Conservation (phyloP, 2,797 vertebrate species). For the Diglossa cyanea region DNA sequence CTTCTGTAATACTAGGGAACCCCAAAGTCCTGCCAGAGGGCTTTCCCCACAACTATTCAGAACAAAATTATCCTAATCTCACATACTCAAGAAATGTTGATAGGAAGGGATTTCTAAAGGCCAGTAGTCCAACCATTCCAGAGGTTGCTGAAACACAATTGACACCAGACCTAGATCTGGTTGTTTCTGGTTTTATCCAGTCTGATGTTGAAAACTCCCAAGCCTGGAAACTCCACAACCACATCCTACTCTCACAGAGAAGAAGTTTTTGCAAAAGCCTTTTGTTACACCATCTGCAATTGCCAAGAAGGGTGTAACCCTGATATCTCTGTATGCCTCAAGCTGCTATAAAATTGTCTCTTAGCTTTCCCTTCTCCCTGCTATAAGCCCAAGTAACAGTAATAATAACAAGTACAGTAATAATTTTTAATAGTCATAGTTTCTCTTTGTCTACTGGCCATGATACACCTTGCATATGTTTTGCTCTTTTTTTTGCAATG, state of each 20-base stretch:
- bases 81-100: not conserved
- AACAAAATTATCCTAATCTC: not conserved
- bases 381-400: not conserved
- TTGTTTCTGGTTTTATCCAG: not conserved
- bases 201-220: not conserved
- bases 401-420: too few species aligned
- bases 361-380: not conserved
- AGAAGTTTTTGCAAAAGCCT: not conserved
- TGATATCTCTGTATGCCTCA: not conserved
- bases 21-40: not conserved
- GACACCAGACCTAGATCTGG: not conserved
- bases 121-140: not conserved
- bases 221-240: not conserved
- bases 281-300: not conserved
- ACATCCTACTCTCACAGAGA: not conserved
- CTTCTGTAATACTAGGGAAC: not conserved
- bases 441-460: not conserved
- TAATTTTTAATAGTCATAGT: not conserved
- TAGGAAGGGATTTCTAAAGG: not conserved
- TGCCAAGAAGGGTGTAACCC: not conserved
- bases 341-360: not conserved
- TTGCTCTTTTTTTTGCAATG: not conserved
- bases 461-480: not conserved
- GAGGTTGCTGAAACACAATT: accelerated
- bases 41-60: not conserved